Conservation (phyloP, 2,888 invertebrate species). For the Bellardia bayeri region DNA sequence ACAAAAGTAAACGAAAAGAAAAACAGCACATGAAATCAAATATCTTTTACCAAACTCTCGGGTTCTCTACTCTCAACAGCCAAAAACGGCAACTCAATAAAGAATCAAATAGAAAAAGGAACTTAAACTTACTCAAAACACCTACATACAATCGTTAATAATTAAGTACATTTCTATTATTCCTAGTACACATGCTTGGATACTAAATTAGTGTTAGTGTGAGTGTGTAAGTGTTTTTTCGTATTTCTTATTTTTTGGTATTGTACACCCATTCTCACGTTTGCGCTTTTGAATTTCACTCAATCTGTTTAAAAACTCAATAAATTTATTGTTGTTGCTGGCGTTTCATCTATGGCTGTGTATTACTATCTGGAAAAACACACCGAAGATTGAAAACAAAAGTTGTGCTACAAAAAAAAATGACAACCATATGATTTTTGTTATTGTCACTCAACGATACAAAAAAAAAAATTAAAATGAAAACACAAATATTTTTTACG, state of each 20-base stretch:
- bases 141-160: conserved; percentile 28
- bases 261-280: conserved; percentile 53
- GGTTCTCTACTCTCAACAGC: not conserved
- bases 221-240: too few relatives aligned
- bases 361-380: conserved; percentile 40
- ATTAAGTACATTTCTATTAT: not conserved
- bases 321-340: conserved; percentile 42
- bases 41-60: conserved; percentile 16
- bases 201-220: not conserved
- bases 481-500: conserved; percentile 7
- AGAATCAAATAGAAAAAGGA: conserved; percentile 29
- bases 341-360: not conserved
- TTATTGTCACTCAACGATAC: conserved; percentile 57
- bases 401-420: conserved; percentile 32
- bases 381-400: conserved; percentile 38
- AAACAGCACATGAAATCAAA: conserved; percentile 56
- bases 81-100: conserved; percentile 1
- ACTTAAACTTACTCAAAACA: conserved; percentile 44
- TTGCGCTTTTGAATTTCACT: conserved; percentile 62
- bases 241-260: not conserved
- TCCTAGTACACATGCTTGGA: conserved; percentile 2
- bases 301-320: conserved; percentile 48
- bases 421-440: conserved; percentile 69
- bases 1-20: not conserved
- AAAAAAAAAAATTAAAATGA: not conserved